phyloP scores from a whole-genome alignment of 2,888 invertebrate species.

The Drosophila gaucha region DNA sequence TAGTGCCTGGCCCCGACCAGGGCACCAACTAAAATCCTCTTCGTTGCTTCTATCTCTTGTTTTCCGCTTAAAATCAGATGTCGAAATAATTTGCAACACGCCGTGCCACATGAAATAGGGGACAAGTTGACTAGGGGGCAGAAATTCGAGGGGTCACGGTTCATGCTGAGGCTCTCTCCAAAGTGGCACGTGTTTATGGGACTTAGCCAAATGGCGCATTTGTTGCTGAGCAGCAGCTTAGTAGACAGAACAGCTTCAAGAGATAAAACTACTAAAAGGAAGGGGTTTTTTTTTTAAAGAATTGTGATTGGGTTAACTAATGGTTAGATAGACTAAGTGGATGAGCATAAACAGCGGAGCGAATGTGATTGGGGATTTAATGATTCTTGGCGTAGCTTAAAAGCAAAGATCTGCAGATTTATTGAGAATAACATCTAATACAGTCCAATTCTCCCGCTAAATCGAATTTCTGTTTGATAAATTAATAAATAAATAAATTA shows the following conservation, averaged over 20 bases:
- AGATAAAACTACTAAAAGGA: constrained; percentile 5
- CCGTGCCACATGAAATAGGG: constrained; percentile 62
- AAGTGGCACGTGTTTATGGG: constrained; percentile 76
- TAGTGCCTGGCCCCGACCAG: constrained; percentile 52
- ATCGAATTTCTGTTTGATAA: no score
- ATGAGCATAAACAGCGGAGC: constrained; percentile 7
- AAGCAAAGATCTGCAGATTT: neutral
- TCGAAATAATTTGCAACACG: constrained; percentile 83
- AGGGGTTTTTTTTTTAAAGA: constrained; percentile 13
- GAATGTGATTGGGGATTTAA: neutral
- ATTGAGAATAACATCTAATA: no score
- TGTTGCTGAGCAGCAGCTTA: constrained; percentile 52
- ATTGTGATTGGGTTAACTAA: constrained; percentile 5
- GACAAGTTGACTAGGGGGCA: constrained; percentile 6
- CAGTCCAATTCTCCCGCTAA: no score
- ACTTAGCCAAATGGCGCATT: constrained; percentile 54
- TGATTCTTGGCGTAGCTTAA: neutral
- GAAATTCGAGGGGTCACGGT: constrained; percentile 3
- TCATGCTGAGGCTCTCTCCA: constrained; percentile 23
- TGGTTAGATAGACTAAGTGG: neutral
- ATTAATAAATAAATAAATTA: no score
- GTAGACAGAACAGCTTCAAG: constrained; percentile 34
- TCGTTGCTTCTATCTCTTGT: constrained; percentile 76
- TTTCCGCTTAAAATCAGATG: constrained; percentile 84
- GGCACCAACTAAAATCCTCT: constrained; percentile 55